Conservation (phyloP, 2,113 vertebrate genomes). For the Tyto alba region DNA sequence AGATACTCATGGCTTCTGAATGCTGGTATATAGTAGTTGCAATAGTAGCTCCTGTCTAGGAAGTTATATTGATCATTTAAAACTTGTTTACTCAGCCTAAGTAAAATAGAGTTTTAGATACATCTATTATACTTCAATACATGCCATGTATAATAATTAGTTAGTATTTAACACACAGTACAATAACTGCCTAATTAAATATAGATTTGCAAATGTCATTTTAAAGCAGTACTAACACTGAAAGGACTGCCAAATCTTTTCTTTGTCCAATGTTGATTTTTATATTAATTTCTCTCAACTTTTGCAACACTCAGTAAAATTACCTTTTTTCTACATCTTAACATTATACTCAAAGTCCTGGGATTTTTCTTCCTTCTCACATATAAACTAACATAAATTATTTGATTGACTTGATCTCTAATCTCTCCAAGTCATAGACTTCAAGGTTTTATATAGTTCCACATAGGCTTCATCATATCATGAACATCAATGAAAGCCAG, state of each 20-base stretch:
- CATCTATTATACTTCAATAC: background rate
- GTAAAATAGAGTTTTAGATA: constrained; percentile 1
- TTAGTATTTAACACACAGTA: background rate
- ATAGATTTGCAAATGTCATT: constrained; percentile 30
- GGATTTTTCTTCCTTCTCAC: background rate
- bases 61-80: background rate
- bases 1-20: background rate
- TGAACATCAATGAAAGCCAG: background rate
- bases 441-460: background rate
- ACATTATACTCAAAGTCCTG: background rate
- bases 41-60: background rate
- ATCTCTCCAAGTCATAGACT: background rate
- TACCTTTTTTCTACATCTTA: background rate
- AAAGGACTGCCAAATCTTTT: background rate
- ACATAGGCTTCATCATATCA: background rate
- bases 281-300: background rate
- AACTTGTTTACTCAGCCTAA: background rate
- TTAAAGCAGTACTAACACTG: background rate
- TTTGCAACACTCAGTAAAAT: background rate
- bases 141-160: constrained; percentile 23
- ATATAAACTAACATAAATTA: background rate
- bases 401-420: background rate
- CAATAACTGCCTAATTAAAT: background rate
- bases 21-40: background rate
- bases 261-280: background rate